These are phyloP conservation scores for Apeltes quadracus DNA, from an alignment of 2,113 vertebrate genomes.

Conservation along the genomic window DNA sequence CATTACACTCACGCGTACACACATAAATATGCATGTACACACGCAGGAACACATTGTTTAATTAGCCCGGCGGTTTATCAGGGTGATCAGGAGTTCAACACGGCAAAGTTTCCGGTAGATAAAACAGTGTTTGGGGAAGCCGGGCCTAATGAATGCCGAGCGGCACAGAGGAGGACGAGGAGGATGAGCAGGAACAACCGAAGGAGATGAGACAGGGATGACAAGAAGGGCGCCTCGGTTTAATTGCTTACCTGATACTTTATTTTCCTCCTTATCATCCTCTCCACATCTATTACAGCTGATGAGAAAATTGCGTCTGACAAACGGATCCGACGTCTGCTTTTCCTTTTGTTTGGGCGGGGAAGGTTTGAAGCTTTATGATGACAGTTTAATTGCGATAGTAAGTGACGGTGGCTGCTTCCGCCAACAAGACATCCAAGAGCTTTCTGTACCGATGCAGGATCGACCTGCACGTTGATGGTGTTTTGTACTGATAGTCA, in stretches of 20 bases:
- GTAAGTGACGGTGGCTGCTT: constrained; percentile 35
- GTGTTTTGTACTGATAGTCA: constrained; percentile 1
- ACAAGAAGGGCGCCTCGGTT: constrained; percentile 59
- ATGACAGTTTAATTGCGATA: constrained; percentile 50
- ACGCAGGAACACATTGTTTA: constrained; percentile 75
- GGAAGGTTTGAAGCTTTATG: constrained; percentile 54
- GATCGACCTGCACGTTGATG: background rate
- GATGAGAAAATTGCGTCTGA: constrained; percentile 64
- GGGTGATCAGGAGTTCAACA: constrained; percentile 77
- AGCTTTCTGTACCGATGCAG: constrained; percentile 11
- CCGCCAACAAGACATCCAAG: constrained; percentile 24
- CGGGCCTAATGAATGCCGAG: constrained; percentile 66
- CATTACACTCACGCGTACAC: constrained; percentile 72
- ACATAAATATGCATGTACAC: constrained; percentile 65
- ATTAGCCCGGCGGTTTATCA: constrained; percentile 78
- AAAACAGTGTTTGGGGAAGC: constrained; percentile 69
- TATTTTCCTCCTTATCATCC: constrained; percentile 60
- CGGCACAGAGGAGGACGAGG: constrained; percentile 37
- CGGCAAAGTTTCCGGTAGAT: constrained; percentile 76
- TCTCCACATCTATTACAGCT: constrained; percentile 54
- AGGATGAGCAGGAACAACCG: constrained; percentile 32
- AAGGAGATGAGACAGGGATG: constrained; percentile 57
- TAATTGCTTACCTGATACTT: constrained; percentile 79
- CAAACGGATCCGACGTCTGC: constrained; percentile 37
- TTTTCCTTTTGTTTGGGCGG: constrained; percentile 53